phyloP scores from a whole-genome alignment of 2,797 vertebrate species.

The Etheostoma perlongum region DNA sequence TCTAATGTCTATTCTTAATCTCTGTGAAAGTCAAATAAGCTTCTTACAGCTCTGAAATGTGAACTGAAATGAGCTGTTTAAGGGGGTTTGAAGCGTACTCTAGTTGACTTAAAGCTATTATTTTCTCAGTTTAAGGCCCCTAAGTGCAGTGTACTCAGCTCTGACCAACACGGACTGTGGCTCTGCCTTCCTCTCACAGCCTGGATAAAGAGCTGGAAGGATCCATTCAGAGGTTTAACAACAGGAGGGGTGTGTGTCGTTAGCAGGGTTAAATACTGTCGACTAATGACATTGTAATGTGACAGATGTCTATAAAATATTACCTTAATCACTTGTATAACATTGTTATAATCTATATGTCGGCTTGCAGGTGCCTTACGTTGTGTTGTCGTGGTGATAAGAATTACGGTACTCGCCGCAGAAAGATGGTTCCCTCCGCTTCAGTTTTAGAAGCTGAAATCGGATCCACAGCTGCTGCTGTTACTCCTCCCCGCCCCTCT shows the following conservation, averaged over 20 bases:
- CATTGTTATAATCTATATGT: fast-evolving
- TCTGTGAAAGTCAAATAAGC: conserved; percentile 39
- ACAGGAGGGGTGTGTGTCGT: neutral
- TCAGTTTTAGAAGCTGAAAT: conserved; percentile 69
- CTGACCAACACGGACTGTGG: conserved; percentile 37
- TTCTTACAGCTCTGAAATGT: conserved; percentile 47
- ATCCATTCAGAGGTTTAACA: conserved; percentile 40
- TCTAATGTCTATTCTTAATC: conserved; percentile 40
- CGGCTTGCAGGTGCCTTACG: fast-evolving
- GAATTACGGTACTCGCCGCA: neutral
- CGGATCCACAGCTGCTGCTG: conserved; percentile 63
- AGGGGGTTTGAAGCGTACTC: conserved; percentile 12
- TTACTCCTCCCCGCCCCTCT: conserved; percentile 21
- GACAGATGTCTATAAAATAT: fast-evolving
- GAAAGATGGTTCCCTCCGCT: conserved; percentile 57
- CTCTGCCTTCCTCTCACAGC: conserved; percentile 27
- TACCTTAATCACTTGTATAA: fast-evolving
- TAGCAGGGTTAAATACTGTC: neutral
- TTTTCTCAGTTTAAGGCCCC: conserved; percentile 9
- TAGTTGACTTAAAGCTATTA: conserved; percentile 11
- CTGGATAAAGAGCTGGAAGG: conserved; percentile 62
- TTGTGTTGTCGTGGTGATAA: neutral
- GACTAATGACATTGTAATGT: neutral
- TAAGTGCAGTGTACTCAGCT: fast-evolving
- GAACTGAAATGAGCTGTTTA: conserved; percentile 28